Evolutionary conservation across 2,113 vertebrate genomes (phyloP), one percentile per base, ranked within the genome.

Genomic region (Scortum barcoo): DNA sequence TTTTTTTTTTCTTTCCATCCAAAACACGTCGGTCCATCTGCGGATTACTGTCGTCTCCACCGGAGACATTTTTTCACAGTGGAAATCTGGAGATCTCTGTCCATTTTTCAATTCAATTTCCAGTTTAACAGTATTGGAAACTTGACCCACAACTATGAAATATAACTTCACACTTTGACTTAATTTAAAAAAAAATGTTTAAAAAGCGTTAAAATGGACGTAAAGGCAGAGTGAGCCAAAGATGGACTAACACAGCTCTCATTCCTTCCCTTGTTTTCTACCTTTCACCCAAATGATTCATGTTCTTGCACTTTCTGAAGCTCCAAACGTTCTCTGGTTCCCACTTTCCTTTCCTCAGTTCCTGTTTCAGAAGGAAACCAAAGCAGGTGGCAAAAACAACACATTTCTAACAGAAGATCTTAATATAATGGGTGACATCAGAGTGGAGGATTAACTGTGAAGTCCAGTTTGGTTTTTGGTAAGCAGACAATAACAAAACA

Each of bases 41-140:
- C 73, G 51, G 44, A 88, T 81, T 36, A 66, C 72, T 69, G 68
- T 69, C 36, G 11, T 83, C 62, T 36, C 7, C 8, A 33, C 26
- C 42, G 70, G 53, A 71, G 84, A 66, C 26, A 38, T 19, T 56
- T 58, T 24, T 33, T 66, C 58, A 80, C 60, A n/a, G 36, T 1
- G 19, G 24, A 19, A 38, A 67, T n/a, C 24, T 62, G 54, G 5
- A 46, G 48, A 12, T 70, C 5, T 57, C 14, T 44, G n/a, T 51
- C 26, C 42, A 11, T 2, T 50, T 61, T 20, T 57, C 17, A 36
- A 36, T 36, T 36, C 33, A 36, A 36, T 36, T 36, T 36, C 33
- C 33, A 36, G 33, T 36, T 36, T 6, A 44, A 66, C 19, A 16
- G 16, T 14, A 26, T 24, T 12, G 6, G 24, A 72, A 20, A 40